Base-by-base conservation (phyloP, 2,113 vertebrate species). In the Pandion haliaetus region DNA sequence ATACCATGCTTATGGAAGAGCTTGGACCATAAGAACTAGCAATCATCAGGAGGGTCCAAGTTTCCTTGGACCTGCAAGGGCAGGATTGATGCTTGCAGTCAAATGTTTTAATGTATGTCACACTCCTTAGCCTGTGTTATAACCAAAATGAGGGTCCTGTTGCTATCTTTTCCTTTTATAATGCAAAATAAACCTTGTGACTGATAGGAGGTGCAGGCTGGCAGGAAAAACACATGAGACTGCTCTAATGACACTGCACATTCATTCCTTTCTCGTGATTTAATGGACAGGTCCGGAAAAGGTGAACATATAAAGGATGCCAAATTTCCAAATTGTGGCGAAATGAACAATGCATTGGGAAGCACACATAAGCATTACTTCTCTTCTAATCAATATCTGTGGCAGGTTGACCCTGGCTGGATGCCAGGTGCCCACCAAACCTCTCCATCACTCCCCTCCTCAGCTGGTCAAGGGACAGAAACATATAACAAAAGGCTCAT, bases 381-480 rank as follows among this genome's bases (percentile, higher is more conserved):
- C 94, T 95, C 86, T 94, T 97, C 94, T 98, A 96, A 98, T 98
- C 97, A 97, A 98, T 98, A 98, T 99, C 99, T 65, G 45, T 38
- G 50, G 50, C 44, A 45, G 38, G 34, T 58, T 74, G 79, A 65
- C 84, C 73, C 5, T 17, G 89, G 67, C 61, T 83, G 15, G 36
- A 29, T 15, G 61, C 55, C 84, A 88, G 79, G 44, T 63, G 67
- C 14, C 44, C 79, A 80, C 55, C 38, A 80, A 84, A 92, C 71
- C 20, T 38, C 65, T 86, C 71, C 58, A 61, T 82, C 82, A 66
- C 71, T 67, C 52, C 26, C 34, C 15, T 83, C 58, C 49, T 74
- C 55, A 63, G 47, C 54, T 42, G 49, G 66, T 17, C 47, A 74
- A 34, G 10, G 16, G 38, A 84, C 38, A 70, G 49, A 45, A 84